Base-by-base conservation (phyloP, 2,113 vertebrate genomes). In the Anolis sagrei region DNA sequence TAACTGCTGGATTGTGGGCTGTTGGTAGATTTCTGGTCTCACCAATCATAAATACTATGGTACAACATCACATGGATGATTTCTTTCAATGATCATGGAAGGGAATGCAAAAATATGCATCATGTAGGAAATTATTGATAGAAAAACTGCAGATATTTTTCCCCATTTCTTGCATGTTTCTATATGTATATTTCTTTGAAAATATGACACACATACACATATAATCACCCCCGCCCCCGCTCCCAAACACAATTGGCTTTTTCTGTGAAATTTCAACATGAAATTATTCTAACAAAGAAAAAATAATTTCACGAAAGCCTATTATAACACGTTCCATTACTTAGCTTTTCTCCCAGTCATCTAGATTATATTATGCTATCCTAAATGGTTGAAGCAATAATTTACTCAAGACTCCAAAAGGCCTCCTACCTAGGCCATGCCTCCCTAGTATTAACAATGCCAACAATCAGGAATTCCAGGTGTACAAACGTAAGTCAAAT, bases 101-200 rank as follows among this genome's bases (percentile, higher is more conserved):
- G 51, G 7, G 13, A 54, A 54, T 54, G 13, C 13, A 54, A 8
- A 54, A 54, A 14, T 54, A 54, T 54, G 51, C 49, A 76, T 27
- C 19, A 51, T n/a, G 16, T 49, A 19, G 74, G 11, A 76, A 51
- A 76, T 51, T 76, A 51, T 51, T 76, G 13, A 49, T 49, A 3
- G n/a, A 25, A 14, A 4, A 73, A 8, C 19, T 21, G 9, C 51
- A 29, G n/a, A 0, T 3, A 0, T 0, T 1, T n/a, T 4, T 29
- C 51, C 27, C 25, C 23, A 11, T n/a, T 76, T 76, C 16, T 14
- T 49, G 39, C n/a, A 51, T 69, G 18, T 70, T 49, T 81, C 29
- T n/a, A 69, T 51, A 5, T 51, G 66, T 21, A 66, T 51, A 49
- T 49, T 16, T 8, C 27, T 19, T 81, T 70, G 25, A 44, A 81